phyloP scores from a whole-genome alignment of 2,888 invertebrate genomes.

The Eugnorisma glareosa region DNA sequence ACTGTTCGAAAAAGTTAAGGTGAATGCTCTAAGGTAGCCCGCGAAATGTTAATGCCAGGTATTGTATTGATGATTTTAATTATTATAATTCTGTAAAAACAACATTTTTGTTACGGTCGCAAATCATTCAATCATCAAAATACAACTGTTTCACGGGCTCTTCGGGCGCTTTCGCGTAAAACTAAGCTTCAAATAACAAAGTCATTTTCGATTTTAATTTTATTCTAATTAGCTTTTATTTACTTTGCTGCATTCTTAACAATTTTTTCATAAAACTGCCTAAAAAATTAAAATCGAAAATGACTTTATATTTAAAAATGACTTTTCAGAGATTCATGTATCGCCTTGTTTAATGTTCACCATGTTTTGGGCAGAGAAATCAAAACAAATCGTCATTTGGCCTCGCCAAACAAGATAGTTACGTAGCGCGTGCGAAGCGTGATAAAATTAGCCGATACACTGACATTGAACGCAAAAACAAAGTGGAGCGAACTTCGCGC shows the following conservation, averaged over 20 bases:
- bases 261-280: slow-evolving; percentile 16
- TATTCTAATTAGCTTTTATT: slow-evolving; percentile 8
- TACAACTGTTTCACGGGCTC: background rate
- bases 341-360: slow-evolving; percentile 66
- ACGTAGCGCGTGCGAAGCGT: slow-evolving; percentile 84
- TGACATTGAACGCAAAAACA: slow-evolving; percentile 90
- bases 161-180: too few relatives aligned
- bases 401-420: slow-evolving; percentile 86
- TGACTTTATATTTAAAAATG: too few relatives aligned
- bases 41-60: background rate
- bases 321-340: slow-evolving; percentile 36
- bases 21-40: background rate
- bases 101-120: background rate
- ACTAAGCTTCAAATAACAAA: slow-evolving; percentile 14
- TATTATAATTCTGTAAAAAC: background rate
- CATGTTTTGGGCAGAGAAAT: slow-evolving; percentile 81
- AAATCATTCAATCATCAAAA: background rate
- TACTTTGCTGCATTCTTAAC: background rate
- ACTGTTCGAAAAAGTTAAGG: slow-evolving; percentile 10
- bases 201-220: background rate
- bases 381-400: slow-evolving; percentile 88
- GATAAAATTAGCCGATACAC: slow-evolving; percentile 90
- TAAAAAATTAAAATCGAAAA: too few relatives aligned
- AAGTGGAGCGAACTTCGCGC: slow-evolving; percentile 86
- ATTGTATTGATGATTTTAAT: background rate